Evolutionary conservation across 2,888 invertebrate species (phyloP).

Genomic region (Eristalis pertinax): DNA sequence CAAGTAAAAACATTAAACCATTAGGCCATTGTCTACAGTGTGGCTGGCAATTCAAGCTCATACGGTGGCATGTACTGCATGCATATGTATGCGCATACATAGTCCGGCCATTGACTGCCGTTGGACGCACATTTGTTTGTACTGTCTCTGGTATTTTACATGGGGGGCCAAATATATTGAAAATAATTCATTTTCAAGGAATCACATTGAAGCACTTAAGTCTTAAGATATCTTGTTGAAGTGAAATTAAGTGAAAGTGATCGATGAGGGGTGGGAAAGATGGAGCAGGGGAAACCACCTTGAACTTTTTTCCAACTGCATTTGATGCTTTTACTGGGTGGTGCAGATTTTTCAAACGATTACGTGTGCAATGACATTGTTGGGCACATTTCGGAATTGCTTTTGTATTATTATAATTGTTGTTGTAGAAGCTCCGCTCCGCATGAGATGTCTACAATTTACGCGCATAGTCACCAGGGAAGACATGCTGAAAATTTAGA

Average conservation of each 20-base stretch:
- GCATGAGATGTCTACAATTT: no score
- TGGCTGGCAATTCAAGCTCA: slow-evolving; percentile 37
- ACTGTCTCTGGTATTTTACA: neutral
- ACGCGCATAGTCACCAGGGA: no score
- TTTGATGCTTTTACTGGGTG: neutral
- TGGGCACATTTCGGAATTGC: no score
- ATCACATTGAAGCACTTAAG: slow-evolving; percentile 52
- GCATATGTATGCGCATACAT: slow-evolving; percentile 9
- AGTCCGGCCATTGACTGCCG: slow-evolving; percentile 47
- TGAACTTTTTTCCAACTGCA: neutral
- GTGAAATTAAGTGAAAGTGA: slow-evolving; percentile 31
- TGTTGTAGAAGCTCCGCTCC: no score
- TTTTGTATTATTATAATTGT: no score
- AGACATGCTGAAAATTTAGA: no score
- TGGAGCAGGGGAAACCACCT: neutral
- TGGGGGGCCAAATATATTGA: slow-evolving; percentile 1
- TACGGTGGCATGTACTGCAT: neutral
- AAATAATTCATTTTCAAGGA: slow-evolving; percentile 33
- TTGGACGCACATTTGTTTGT: slow-evolving; percentile 21
- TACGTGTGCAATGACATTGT: neutral
- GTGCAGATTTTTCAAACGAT: neutral
- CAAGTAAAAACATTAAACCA: slow-evolving; percentile 31
- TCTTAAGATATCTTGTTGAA: slow-evolving; percentile 30
- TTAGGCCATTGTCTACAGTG: neutral
- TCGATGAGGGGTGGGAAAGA: neutral